A percentile compares a stretch with the other conserved stretches of the same genome.
phyloP scores from a whole-genome alignment of 2,888 invertebrate genomes.

The Rugalucina vietnamica region DNA sequence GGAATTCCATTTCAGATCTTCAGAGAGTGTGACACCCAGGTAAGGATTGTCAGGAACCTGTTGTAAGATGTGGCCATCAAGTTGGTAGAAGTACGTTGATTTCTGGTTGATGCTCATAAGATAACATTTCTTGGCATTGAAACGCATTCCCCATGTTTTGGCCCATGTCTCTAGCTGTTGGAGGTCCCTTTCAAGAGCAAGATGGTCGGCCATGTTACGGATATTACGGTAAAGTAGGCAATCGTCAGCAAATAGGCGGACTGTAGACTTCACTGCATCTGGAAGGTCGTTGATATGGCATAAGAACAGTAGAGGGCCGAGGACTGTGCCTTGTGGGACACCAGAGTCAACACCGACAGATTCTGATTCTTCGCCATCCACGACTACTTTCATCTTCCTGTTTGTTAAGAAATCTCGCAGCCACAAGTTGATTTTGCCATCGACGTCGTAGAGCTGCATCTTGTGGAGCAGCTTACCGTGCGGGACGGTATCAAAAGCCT shows the following conservation, averaged over 20 bases:
- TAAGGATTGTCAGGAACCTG: slow-evolving; percentile 28
- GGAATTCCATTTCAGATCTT: too few species aligned
- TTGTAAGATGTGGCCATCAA: slow-evolving; percentile 13
- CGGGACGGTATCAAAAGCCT: slow-evolving; percentile 50
- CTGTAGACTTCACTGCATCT: slow-evolving; percentile 34
- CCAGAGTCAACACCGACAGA: slow-evolving; percentile 30
- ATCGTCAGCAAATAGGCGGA: slow-evolving; percentile 40
- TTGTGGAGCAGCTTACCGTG: slow-evolving; percentile 43
- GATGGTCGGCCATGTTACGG: background rate
- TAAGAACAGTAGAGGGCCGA: slow-evolving; percentile 26
- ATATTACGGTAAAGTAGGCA: slow-evolving; percentile 29
- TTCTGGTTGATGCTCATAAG: slow-evolving; percentile 12
- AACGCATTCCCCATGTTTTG: slow-evolving; percentile 18
- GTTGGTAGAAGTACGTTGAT: slow-evolving; percentile 10
- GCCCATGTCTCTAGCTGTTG: slow-evolving; percentile 13
- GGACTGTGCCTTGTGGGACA: slow-evolving; percentile 39
- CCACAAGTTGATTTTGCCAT: slow-evolving; percentile 9
- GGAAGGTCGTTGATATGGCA: slow-evolving; percentile 38
- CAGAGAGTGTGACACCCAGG: slow-evolving; percentile 15
- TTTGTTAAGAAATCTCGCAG: slow-evolving; percentile 19
- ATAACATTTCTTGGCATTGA: slow-evolving; percentile 28
- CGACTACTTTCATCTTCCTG: slow-evolving; percentile 25
- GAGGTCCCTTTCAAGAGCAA: slow-evolving; percentile 10
- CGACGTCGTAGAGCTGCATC: slow-evolving; percentile 37
- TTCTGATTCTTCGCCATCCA: slow-evolving; percentile 28